Base-by-base conservation (phyloP, 2,888 invertebrate genomes). In the Lithophane semibrunnea region DNA sequence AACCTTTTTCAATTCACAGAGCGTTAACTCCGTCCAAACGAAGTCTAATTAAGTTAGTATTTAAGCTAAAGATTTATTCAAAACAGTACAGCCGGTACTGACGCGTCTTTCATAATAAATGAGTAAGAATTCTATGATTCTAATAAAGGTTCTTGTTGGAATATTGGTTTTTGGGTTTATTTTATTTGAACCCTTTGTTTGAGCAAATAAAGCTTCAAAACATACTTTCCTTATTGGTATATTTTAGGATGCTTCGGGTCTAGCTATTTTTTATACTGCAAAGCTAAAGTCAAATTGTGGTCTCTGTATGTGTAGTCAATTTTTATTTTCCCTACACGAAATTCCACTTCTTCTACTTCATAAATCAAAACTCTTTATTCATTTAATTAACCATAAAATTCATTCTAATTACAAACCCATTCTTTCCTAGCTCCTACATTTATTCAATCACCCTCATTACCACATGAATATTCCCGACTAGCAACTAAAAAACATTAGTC, bases 1-100 rank as follows among this genome's bases (percentile, higher is more conserved):
- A 92, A 93, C 94, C 94, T 94, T 94, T 95, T 94, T 94, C 94
- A 94, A 94, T 95, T 93, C 93, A 91, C 87, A 85, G 89, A 93
- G 90, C 92, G 92, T 93, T 94, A 93, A 93, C 93, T 92, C 79
- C 91, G 83, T 88, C 90, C 90, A 93, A 93, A 93, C 93, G 93
- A 93, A 92, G 86, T 90, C 91, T 94, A 94, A 95, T 94, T 94
- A 93, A 94, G 94, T 94, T 94, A 95, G 93, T 94, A 93, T 94
- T 94, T 94, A 93, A 93, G 91, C 90, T 89, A 87, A 91, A 92
- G 94, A 94, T 95, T 95, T 95, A 95, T 95, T 94, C 93, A 94
- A 95, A 95, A 93, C 92, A 94, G 93, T 91, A 93, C 92, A 91
- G 91, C 90, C 92, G 91, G 92, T 93, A 92, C 84, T 84, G 89